Conservation (phyloP, 2,797 vertebrate species). For the Ceryle rudis region DNA sequence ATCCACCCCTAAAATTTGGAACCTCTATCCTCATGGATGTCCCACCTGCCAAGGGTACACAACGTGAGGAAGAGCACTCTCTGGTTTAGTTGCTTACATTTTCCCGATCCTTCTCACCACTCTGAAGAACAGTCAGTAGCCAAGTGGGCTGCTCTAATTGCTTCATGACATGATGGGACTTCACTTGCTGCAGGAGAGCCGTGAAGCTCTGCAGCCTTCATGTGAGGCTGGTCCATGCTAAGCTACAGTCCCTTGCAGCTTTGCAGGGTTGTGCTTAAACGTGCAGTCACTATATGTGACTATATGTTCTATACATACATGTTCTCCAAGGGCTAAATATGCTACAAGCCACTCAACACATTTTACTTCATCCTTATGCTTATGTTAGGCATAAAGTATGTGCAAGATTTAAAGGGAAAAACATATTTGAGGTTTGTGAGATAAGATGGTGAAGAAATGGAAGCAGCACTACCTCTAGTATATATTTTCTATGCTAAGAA, state of each 20-base stretch:
- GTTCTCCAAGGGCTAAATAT: background rate
- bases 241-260: background rate
- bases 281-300: background rate
- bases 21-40: background rate
- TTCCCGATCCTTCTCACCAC: background rate
- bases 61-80: background rate
- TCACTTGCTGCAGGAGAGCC: background rate
- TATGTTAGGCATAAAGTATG: background rate
- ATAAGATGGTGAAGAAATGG: background rate
- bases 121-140: background rate
- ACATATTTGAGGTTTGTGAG: background rate
- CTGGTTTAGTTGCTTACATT: background rate
- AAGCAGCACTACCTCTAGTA: background rate
- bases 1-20: background rate
- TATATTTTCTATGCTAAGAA: background rate
- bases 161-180: background rate
- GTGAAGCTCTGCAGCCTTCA: background rate
- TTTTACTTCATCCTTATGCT: background rate
- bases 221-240: accelerated
- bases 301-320: background rate
- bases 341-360: background rate
- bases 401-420: background rate
- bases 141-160: background rate
- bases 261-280: background rate
- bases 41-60: background rate